phyloP scores from a whole-genome alignment of 2,797 vertebrate species.

The Gadopsis bispinosus region DNA sequence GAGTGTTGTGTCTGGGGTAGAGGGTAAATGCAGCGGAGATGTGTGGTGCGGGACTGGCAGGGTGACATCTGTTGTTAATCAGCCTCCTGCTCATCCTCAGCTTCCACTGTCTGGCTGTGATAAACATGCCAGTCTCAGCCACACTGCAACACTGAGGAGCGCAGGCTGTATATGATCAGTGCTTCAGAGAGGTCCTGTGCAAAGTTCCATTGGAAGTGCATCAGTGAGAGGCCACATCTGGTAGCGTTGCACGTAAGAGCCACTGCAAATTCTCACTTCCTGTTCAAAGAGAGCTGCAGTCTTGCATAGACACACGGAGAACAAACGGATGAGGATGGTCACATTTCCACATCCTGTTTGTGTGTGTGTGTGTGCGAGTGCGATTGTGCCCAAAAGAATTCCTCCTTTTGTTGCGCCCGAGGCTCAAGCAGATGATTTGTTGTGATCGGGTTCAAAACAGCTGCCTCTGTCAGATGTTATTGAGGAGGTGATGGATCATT shows the following conservation, averaged over 20 bases:
- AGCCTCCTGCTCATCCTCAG: slow-evolving; percentile 48
- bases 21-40: slow-evolving; percentile 45
- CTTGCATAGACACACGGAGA: slow-evolving; percentile 1
- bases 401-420: slow-evolving; percentile 41
- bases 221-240: slow-evolving; percentile 33
- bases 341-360: slow-evolving; percentile 42
- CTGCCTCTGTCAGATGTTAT: slow-evolving; percentile 71
- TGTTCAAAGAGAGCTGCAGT: slow-evolving; percentile 26
- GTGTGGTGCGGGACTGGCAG: slow-evolving; percentile 41
- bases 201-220: slow-evolving; percentile 35
- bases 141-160: slow-evolving; percentile 4
- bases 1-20: slow-evolving; percentile 37
- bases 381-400: slow-evolving; percentile 40
- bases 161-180: slow-evolving; percentile 19
- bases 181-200: slow-evolving; percentile 11
- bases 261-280: slow-evolving; percentile 44
- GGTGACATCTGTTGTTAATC: slow-evolving; percentile 72
- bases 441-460: slow-evolving; percentile 62
- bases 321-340: slow-evolving; percentile 25
- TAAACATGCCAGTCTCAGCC: slow-evolving; percentile 51
- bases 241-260: neutral
- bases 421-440: slow-evolving; percentile 53
- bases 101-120: slow-evolving; percentile 56
- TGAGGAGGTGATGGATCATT: slow-evolving; percentile 73
- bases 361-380: slow-evolving; percentile 5